Evolutionary conservation across 2,888 invertebrate genomes (phyloP).

Genomic region (Tineola bisselliella): DNA sequence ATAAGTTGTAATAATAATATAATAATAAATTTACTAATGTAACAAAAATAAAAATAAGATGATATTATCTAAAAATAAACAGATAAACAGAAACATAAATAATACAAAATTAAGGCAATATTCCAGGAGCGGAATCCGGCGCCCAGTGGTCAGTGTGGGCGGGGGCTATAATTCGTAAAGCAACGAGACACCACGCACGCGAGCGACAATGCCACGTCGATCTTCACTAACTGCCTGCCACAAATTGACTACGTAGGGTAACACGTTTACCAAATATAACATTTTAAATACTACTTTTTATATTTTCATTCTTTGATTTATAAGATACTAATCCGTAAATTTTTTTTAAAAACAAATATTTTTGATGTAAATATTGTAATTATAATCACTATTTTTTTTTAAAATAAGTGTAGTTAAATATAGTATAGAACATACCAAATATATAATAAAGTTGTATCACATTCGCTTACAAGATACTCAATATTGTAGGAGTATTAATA

Average conservation of each 20-base stretch:
- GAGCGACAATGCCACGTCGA: constrained; percentile 12
- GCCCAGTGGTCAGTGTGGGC: constrained; percentile 13
- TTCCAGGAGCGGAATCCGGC: constrained; percentile 4
- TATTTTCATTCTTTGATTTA: too few relatives aligned
- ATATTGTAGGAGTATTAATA: background rate
- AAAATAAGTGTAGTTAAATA: too few relatives aligned
- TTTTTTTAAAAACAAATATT: too few relatives aligned
- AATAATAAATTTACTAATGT: too few relatives aligned
- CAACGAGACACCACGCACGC: constrained; percentile 11
- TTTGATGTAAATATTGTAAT: too few relatives aligned
- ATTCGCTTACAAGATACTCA: background rate
- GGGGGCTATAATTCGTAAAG: background rate
- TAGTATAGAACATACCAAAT: too few relatives aligned
- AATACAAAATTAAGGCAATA: background rate
- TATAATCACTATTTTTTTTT: too few relatives aligned
- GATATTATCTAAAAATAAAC: background rate
- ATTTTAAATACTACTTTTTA: background rate
- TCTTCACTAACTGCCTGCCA: constrained; percentile 13
- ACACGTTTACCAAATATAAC: background rate
- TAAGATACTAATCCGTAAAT: too few relatives aligned
- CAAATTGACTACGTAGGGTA: background rate
- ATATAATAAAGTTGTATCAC: too few relatives aligned
- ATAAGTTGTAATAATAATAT: too few relatives aligned
- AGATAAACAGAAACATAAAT: constrained; percentile 1
- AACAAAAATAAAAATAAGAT: too few relatives aligned